Evolutionary conservation across 1,140 invertebrate species (phyloP), one percentile per base, ranked within the genome.

Genomic region (Bombus vancouverensis): DNA sequence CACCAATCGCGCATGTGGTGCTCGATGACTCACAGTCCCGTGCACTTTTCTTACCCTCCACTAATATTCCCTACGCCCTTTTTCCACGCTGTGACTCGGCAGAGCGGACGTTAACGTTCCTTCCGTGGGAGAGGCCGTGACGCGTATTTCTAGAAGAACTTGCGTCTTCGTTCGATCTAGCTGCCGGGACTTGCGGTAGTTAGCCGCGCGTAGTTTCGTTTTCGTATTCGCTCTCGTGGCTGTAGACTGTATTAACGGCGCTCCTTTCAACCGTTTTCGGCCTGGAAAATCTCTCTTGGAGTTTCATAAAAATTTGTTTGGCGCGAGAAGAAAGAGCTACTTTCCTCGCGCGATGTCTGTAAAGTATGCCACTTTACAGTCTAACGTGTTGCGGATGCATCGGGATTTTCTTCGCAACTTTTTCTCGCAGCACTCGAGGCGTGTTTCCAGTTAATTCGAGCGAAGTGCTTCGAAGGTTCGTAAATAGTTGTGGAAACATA

Each of bases 401-500:
- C 78, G 68, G 70, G 85, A 87, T 85, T 87, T 87, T 75, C 82
- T 82, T 85, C 68, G 79, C 79, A 78, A 85, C 78, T 85, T 90
- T 90, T 90, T 88, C 82, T 85, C 65, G n/a, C 88, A 34, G 62
- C 85, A 76, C 78, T 82, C 81, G 82, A 73, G 79, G 77, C 79
- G 80, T 90, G 89, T 87, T 90, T 75, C 79, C 78, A 59, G 88
- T 85, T 90, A 90, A 90, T 90, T 90, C 89, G 88, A 90, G 81
- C 78, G 82, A 89, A 90, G 89, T 90, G 88, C 89, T 90, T 59
- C 86, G 74, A 88, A 87, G 86, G 79, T 90, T 90, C 86, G 89
- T 90, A 90, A 90, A 87, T 87, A 85, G 89, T 87, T 87, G 89
- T 80, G 78, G 86, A 90, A 90, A 89, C 89, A 75, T 57, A 84